A percentile compares a stretch with the other conserved stretches of the same genome.
Conservation (phyloP, 2,113 vertebrate genomes). For the Ariopsis seemanni region DNA sequence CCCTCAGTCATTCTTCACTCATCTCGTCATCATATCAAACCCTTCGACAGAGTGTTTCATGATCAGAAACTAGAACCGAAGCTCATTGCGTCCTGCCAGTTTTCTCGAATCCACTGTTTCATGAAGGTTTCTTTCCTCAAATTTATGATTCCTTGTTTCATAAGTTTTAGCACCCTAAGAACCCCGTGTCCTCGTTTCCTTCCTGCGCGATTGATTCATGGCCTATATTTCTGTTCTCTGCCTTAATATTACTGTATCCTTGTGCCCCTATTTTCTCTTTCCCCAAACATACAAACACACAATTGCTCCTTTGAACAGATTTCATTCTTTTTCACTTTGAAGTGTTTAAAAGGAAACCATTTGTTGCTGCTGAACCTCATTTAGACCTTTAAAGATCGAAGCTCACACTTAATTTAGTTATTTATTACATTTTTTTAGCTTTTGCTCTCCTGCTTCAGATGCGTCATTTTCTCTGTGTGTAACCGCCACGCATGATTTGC, state of each 20-base stretch:
- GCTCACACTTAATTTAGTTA: background rate
- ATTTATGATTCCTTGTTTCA: background rate
- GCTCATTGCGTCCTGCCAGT: background rate
- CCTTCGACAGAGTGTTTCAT: too few relatives aligned
- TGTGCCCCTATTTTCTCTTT: too few relatives aligned
- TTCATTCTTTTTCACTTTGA: background rate
- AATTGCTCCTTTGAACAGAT: background rate
- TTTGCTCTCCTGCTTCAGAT: background rate
- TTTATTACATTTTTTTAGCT: background rate
- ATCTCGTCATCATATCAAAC: too few relatives aligned
- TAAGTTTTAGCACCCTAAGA: background rate
- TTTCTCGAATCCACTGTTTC: background rate
- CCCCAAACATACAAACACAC: background rate
- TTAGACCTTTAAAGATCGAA: background rate
- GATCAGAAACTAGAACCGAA: too few relatives aligned
- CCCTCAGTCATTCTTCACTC: too few relatives aligned
- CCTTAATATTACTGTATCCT: too few relatives aligned
- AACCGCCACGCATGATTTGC: constrained; percentile 28
- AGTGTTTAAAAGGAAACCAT: background rate
- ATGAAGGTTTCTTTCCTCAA: too few relatives aligned
- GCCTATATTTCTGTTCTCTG: background rate
- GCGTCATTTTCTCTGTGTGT: background rate
- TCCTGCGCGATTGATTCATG: background rate
- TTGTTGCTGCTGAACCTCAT: background rate
- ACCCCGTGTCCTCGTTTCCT: background rate